Base-by-base conservation (phyloP, 2,888 invertebrate species). In the Ellobium chinense region DNA sequence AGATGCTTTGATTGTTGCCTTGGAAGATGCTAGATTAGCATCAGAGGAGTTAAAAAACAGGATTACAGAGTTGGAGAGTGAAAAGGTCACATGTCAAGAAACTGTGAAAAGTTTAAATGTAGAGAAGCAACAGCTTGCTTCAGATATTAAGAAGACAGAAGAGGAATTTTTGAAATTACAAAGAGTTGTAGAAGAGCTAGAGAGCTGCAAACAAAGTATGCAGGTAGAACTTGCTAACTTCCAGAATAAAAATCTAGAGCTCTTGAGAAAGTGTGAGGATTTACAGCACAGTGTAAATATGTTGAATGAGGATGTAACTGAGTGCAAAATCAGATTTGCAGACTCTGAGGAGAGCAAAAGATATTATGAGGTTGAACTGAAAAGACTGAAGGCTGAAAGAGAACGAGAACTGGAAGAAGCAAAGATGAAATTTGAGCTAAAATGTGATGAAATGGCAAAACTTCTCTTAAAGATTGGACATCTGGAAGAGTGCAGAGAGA, bases 121-220 rank as follows among this genome's bases (percentile, higher is more conserved):
- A 31, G 63, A 74, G 63, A 74, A 63, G 27, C 21, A 63, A 21
- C 24, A 62, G 7, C 62, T 74, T 29, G 31, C 9, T 18, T 74
- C 46, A 21, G 5, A 74, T 14, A 18, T 63, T 3, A 39, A 29
- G 2, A 21, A 62, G 58, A 3, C 27, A 24, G 27, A 39, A 63
- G 29, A 46, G 7, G 46, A 63, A 5, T 29, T 74, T 3, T 63
- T n/a, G 9, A 60, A 37, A 27, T 1, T 63, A 12, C 74, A 63
- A 12, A 34, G 39, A 12, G 29, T 2, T 7, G 18, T 74, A 1
- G 46, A 74, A 37, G 21, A 14, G 24, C 12, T 74, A 39, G 31
- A 39, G n/a, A 34, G 31, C 12, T 29, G 14, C 4, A 62, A 63
- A 63, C 21, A 74, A 1, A 62, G 46, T 27, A 39, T 74, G 63